These are phyloP conservation scores for Paragorgia papillata DNA, from an alignment of 92 coral and sea anemone species.

Conservation along the genomic window DNA sequence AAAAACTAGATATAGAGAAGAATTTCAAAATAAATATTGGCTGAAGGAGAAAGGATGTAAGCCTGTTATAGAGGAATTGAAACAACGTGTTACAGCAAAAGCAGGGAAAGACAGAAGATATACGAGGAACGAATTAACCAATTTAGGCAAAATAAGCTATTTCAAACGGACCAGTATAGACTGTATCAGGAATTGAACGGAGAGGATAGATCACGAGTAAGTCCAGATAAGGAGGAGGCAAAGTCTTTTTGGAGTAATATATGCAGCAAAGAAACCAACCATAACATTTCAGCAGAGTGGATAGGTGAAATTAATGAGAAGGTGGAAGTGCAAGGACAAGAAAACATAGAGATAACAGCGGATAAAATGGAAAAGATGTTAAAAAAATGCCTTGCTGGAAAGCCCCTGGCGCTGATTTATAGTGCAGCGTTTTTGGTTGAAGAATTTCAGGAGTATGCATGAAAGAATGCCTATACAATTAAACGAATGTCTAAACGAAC, in stretches of 20 bases:
- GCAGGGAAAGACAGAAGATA: slow-evolving; percentile 26
- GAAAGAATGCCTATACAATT: too few species aligned
- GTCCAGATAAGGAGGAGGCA: slow-evolving; percentile 46
- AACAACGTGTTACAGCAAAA: slow-evolving; percentile 46
- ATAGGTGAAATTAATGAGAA: neutral
- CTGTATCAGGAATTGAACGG: slow-evolving; percentile 45
- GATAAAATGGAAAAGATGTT: too few species aligned
- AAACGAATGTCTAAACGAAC: too few species aligned
- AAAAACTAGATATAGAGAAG: neutral
- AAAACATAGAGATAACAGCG: too few species aligned
- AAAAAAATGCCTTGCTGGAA: slow-evolving; percentile 49
- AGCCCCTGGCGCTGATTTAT: slow-evolving; percentile 47
- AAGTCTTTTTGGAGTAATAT: slow-evolving; percentile 35
- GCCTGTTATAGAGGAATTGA: slow-evolving; percentile 49
- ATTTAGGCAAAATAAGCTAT: slow-evolving; percentile 43
- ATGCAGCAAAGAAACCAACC: slow-evolving; percentile 38
- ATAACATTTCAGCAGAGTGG: slow-evolving; percentile 48
- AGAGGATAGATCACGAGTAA: slow-evolving; percentile 8
- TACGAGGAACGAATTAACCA: slow-evolving; percentile 5
- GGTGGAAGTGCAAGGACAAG: too few species aligned
- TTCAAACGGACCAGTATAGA: slow-evolving; percentile 43
- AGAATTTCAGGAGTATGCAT: neutral
- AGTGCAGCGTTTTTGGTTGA: slow-evolving; percentile 55
- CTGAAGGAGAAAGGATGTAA: slow-evolving; percentile 39
- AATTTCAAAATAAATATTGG: slow-evolving; percentile 16